A percentile compares a stretch with the other conserved stretches of the same genome.
Conservation (phyloP, 2,797 vertebrate species). For the Pipistrellus nathusii region DNA sequence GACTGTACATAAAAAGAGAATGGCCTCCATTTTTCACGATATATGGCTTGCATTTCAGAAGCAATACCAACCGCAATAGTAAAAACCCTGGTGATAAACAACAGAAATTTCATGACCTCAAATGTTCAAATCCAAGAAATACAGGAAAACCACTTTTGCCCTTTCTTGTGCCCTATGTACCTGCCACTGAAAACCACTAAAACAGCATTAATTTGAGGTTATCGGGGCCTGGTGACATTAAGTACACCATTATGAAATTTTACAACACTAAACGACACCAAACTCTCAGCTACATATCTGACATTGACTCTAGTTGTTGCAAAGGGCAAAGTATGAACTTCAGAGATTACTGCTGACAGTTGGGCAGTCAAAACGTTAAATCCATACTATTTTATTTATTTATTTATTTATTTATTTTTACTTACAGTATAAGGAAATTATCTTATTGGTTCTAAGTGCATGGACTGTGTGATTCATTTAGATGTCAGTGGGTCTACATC, state of each 20-base stretch:
- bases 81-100: not conserved
- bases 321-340: constrained; percentile 74
- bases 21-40: not conserved
- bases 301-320: constrained; percentile 48
- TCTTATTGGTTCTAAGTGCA: not conserved
- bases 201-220: constrained; percentile 58
- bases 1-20: not conserved
- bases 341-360: constrained; percentile 29
- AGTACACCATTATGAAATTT: constrained; percentile 46
- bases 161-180: not conserved
- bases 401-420: not conserved
- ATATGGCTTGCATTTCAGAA: not conserved
- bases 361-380: constrained; percentile 36
- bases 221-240: constrained; percentile 21
- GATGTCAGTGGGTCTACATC: not conserved
- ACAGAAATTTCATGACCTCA: not conserved
- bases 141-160: not conserved
- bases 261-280: constrained; percentile 21
- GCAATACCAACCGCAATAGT: not conserved
- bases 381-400: constrained; percentile 17
- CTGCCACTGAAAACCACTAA: constrained; percentile 31
- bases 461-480: constrained; percentile 50
- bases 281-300: not conserved
- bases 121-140: constrained; percentile 11
- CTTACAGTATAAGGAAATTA: constrained; percentile 49